These are phyloP conservation scores for Anoplophora glabripennis DNA, from an alignment of 1,140 invertebrate species.

Conservation along the genomic window DNA sequence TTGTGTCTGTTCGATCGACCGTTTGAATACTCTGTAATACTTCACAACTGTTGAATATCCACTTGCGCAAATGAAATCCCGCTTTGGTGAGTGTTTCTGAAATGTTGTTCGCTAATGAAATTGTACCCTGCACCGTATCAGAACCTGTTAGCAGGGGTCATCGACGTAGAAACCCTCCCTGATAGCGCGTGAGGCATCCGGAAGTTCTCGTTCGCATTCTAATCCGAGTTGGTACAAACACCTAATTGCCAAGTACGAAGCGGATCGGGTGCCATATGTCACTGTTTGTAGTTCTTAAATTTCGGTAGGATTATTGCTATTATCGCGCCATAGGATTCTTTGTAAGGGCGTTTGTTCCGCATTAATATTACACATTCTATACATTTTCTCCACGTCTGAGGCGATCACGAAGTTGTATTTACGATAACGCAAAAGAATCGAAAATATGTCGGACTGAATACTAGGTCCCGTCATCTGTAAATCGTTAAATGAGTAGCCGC, in stretches of 20 bases:
- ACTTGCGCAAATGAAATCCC: constrained; percentile 24
- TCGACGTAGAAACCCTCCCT: constrained; percentile 43
- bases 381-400: constrained; percentile 50
- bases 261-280: constrained; percentile 42
- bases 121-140: constrained; percentile 20
- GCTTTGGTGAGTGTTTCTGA: constrained; percentile 19
- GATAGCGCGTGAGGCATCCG: constrained; percentile 35
- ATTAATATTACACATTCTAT: constrained; percentile 39
- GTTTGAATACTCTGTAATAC: no score
- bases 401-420: constrained; percentile 36
- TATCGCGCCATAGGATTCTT: constrained; percentile 43
- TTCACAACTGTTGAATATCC: no score
- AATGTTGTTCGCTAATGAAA: constrained; percentile 24
- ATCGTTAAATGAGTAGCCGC: constrained; percentile 37
- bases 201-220: constrained; percentile 29
- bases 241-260: constrained; percentile 43
- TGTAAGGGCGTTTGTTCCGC: constrained; percentile 40
- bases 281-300: constrained; percentile 35
- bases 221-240: constrained; percentile 38
- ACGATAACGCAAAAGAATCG: constrained; percentile 39
- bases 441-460: constrained; percentile 39
- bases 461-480: constrained; percentile 33
- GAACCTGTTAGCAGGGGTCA: constrained; percentile 38
- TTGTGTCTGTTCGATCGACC: no score
- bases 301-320: constrained; percentile 22